Percentiles rank a stretch among this genome's conserved stretches.
Evolutionary conservation across 2,797 vertebrate species (phyloP).

Genomic region (Rhynchotus rufescens): DNA sequence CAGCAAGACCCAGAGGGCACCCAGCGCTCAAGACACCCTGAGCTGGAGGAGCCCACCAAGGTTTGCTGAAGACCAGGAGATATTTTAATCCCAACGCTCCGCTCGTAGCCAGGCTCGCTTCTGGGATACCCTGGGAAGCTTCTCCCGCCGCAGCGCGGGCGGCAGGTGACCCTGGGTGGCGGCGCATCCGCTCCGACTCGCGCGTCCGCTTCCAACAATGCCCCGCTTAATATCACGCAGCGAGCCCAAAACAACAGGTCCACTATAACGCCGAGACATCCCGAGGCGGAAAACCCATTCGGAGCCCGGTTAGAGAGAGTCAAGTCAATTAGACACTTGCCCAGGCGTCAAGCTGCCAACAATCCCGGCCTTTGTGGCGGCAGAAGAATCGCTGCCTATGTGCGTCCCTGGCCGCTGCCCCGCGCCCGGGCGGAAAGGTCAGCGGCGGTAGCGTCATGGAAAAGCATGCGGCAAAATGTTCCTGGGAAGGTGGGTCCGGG

Average conservation of each 20-base stretch:
- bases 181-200: slow-evolving; percentile 42
- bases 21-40: not conserved
- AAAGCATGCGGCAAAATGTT: slow-evolving; percentile 55
- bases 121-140: not conserved
- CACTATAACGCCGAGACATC: slow-evolving; percentile 71
- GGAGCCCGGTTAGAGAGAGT: slow-evolving; percentile 66
- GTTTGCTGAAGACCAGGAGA: not conserved
- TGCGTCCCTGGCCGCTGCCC: slow-evolving; percentile 38
- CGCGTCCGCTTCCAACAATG: slow-evolving; percentile 65
- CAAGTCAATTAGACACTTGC: slow-evolving; percentile 75
- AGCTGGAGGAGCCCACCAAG: not conserved
- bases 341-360: slow-evolving; percentile 72
- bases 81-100: not conserved
- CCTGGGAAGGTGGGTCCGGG: slow-evolving; percentile 23
- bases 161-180: slow-evolving; percentile 48
- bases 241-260: slow-evolving; percentile 72
- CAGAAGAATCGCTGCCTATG: slow-evolving; percentile 78
- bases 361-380: slow-evolving; percentile 80
- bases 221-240: slow-evolving; percentile 50
- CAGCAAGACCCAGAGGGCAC: not conserved
- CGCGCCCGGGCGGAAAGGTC: slow-evolving; percentile 78
- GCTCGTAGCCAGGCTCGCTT: not conserved
- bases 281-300: slow-evolving; percentile 70
- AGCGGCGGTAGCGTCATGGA: slow-evolving; percentile 71
- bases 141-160: not conserved